phyloP scores from a whole-genome alignment of 1,140 invertebrate species.

The Nilaparvata lugens region DNA sequence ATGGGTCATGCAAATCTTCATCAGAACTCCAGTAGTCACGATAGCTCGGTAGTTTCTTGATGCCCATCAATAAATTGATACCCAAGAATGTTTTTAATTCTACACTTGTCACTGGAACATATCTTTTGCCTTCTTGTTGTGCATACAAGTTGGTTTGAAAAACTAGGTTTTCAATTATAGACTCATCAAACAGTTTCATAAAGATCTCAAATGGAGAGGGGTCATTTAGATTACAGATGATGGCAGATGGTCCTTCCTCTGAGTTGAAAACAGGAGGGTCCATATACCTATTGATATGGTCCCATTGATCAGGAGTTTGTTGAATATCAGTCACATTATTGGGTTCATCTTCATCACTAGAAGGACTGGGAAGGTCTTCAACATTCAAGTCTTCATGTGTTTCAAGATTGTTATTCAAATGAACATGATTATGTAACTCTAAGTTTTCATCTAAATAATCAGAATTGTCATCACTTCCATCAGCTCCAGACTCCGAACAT shows the following conservation, averaged over 20 bases:
- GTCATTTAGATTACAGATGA: not conserved
- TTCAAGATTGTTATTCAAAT: too few relatives aligned
- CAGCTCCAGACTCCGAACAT: not conserved
- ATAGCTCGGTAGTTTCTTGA: slow-evolving; percentile 26
- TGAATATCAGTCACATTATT: not conserved
- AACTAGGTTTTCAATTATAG: slow-evolving; percentile 4
- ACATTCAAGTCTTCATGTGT: too few relatives aligned
- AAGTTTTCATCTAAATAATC: too few relatives aligned
- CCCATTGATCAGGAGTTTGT: not conserved
- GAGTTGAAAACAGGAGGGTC: not conserved
- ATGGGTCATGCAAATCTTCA: slow-evolving; percentile 30
- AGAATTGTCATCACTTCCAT: too few relatives aligned
- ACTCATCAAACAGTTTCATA: not conserved
- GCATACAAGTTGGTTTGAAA: slow-evolving; percentile 24
- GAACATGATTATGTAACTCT: too few relatives aligned
- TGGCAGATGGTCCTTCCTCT: not conserved
- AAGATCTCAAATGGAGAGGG: not conserved
- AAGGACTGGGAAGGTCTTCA: too few relatives aligned
- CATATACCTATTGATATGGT: not conserved
- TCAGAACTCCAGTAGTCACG: slow-evolving; percentile 33
- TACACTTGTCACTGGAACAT: slow-evolving; percentile 13
- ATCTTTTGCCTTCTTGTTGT: slow-evolving; percentile 13
- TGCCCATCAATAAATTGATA: slow-evolving; percentile 30
- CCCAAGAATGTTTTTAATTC: slow-evolving; percentile 27
- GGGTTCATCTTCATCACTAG: not conserved